A percentile compares a stretch with the other conserved stretches of the same genome.
Evolutionary conservation across 2,797 vertebrate species (phyloP).

Genomic region (Kryptolebias ocellatus): DNA sequence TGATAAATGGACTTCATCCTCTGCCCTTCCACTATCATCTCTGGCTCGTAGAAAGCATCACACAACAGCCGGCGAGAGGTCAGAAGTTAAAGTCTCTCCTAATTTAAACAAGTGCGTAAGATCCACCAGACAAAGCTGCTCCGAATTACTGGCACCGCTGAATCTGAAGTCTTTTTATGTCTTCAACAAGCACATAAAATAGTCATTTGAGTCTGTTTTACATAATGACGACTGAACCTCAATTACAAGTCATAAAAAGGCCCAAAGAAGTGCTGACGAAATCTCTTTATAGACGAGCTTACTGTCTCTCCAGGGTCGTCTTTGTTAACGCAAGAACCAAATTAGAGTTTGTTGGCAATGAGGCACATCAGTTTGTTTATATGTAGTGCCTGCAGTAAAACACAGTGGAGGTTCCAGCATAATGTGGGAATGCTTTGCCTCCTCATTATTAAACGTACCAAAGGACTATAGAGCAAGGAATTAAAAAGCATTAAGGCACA

Average conservation of each 20-base stretch:
- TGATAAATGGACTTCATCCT: conserved; percentile 35
- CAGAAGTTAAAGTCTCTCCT: conserved; percentile 7
- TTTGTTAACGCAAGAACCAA: not conserved
- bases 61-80: not conserved
- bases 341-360: not conserved
- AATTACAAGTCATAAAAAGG: not conserved
- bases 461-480: too few species aligned
- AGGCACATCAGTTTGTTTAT: not conserved
- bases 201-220: not conserved
- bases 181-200: not conserved
- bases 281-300: not conserved
- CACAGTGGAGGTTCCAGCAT: not conserved
- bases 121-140: not conserved
- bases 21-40: conserved; percentile 41
- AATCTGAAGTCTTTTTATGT: too few species aligned
- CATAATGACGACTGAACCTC: not conserved
- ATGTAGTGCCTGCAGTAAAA: not conserved
- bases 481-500: too few species aligned
- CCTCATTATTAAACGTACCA: too few species aligned
- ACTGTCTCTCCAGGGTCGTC: not conserved
- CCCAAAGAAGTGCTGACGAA: not conserved
- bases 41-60: conserved; percentile 18
- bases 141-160: not conserved
- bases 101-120: conserved; percentile 5
- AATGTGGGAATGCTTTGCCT: too few species aligned